Evolutionary conservation across 2,797 vertebrate genomes (phyloP).

Genomic region (Pogoniulus pusillus): DNA sequence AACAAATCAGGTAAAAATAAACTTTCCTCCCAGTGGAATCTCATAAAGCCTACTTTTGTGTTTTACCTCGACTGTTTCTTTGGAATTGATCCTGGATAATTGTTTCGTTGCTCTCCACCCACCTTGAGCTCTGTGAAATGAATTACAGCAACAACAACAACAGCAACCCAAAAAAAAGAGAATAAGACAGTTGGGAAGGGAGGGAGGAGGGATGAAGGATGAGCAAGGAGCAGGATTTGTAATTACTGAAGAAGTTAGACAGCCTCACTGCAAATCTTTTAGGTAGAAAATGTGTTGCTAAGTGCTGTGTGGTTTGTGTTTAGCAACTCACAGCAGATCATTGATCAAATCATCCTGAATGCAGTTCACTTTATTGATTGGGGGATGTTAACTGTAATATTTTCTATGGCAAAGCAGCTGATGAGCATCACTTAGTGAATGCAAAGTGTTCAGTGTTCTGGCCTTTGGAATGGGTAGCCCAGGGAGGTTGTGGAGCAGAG

Average conservation of each 20-base stretch:
- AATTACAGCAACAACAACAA: not conserved
- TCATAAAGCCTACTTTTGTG: conserved; percentile 64
- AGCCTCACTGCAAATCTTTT: conserved; percentile 2
- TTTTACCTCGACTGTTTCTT: conserved; percentile 59
- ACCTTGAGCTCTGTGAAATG: conserved; percentile 47
- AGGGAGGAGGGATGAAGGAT: conserved; percentile 40
- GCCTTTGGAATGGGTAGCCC: too few species aligned
- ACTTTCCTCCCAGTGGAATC: conserved; percentile 71
- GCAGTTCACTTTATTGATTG: conserved; percentile 12
- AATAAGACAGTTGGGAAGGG: conserved; percentile 51
- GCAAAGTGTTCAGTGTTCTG: not conserved
- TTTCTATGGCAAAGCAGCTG: not conserved
- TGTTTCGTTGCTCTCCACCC: conserved; percentile 61
- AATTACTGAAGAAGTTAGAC: conserved; percentile 25
- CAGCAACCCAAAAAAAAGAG: not conserved
- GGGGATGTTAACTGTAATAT: conserved; percentile 8
- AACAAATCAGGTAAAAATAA: conserved; percentile 92
- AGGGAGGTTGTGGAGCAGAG: too few species aligned
- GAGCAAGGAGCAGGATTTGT: not conserved
- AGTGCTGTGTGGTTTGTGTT: conserved; percentile 5
- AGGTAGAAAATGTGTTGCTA: not conserved
- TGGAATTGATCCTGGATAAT: conserved; percentile 66
- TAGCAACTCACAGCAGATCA: not conserved
- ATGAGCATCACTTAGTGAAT: not conserved
- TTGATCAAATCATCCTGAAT: not conserved